A percentile compares a stretch with the other conserved stretches of the same genome.
Conservation (phyloP, 35 echinoderm and acorn worm genomes). For the Heliocidaris tuberculata region DNA sequence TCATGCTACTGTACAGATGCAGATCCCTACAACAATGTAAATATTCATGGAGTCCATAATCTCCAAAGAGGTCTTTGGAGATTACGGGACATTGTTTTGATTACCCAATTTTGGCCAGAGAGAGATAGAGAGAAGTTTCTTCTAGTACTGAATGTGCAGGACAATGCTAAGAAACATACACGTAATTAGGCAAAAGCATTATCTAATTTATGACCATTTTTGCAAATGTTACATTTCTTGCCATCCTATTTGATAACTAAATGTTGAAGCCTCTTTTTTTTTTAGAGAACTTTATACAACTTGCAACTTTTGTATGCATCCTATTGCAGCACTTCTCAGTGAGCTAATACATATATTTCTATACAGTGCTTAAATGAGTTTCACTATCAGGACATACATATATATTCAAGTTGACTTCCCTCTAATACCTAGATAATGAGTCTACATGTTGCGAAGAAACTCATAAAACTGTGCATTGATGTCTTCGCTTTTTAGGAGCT, state of each 20-base stretch:
- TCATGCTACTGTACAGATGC: too few relatives aligned
- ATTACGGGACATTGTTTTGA: too few relatives aligned
- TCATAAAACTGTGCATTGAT: slow-evolving; percentile 43
- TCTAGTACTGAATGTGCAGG: too few relatives aligned
- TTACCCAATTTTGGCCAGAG: too few relatives aligned
- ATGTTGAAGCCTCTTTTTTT: background rate
- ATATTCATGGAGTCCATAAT: too few relatives aligned
- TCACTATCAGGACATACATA: background rate
- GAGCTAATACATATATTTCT: background rate
- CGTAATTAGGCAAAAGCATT: too few relatives aligned
- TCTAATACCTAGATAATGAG: background rate
- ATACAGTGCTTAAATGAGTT: background rate
- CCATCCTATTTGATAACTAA: background rate
- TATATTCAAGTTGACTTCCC: background rate
- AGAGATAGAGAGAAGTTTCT: too few relatives aligned
- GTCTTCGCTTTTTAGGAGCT: slow-evolving; percentile 47
- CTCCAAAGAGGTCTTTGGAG: too few relatives aligned
- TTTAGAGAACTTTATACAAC: background rate
- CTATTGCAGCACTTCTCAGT: background rate
- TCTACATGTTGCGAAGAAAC: background rate
- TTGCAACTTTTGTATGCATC: background rate
- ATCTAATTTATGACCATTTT: too few relatives aligned
- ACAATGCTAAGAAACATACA: too few relatives aligned
- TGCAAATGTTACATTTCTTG: background rate
- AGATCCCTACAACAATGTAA: too few relatives aligned